These are phyloP conservation scores for Mythimna vitellina DNA, from an alignment of 2,888 invertebrate genomes.

Conservation along the genomic window DNA sequence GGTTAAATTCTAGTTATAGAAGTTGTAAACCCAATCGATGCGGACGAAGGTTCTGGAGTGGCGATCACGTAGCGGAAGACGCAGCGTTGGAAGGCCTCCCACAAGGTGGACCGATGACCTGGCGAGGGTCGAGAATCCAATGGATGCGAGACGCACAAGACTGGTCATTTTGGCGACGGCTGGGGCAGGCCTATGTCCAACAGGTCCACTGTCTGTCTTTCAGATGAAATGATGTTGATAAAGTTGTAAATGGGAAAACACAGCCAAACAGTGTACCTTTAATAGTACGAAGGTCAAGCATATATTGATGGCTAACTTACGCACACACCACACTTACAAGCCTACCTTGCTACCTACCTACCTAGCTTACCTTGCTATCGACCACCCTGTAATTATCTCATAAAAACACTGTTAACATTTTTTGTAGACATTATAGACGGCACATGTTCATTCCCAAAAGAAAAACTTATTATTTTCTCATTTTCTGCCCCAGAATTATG, in stretches of 20 bases:
- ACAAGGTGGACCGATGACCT: too few relatives aligned
- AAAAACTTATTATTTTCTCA: not conserved
- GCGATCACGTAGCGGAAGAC: too few relatives aligned
- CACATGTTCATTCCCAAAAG: not conserved
- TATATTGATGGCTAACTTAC: not conserved
- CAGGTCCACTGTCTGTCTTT: too few relatives aligned
- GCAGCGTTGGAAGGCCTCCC: too few relatives aligned
- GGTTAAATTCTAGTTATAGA: not conserved
- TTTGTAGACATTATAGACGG: too few relatives aligned
- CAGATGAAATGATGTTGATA: too few relatives aligned
- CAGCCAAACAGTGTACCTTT: not conserved
- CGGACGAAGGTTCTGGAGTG: too few relatives aligned
- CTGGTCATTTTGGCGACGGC: too few relatives aligned
- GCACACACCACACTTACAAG: not conserved
- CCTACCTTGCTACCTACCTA: not conserved
- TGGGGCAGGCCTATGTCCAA: too few relatives aligned
- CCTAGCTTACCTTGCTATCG: not conserved
- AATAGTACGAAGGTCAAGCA: not conserved
- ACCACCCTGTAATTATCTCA: not conserved
- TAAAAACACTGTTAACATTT: too few relatives aligned
- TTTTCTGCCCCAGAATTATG: not conserved
- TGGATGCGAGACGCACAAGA: too few relatives aligned
- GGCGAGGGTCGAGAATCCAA: too few relatives aligned
- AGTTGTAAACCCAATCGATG: not conserved
- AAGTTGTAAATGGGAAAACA: not conserved